Evolutionary conservation across 1,140 invertebrate genomes (phyloP).

Genomic region (Drosophila elegans): DNA sequence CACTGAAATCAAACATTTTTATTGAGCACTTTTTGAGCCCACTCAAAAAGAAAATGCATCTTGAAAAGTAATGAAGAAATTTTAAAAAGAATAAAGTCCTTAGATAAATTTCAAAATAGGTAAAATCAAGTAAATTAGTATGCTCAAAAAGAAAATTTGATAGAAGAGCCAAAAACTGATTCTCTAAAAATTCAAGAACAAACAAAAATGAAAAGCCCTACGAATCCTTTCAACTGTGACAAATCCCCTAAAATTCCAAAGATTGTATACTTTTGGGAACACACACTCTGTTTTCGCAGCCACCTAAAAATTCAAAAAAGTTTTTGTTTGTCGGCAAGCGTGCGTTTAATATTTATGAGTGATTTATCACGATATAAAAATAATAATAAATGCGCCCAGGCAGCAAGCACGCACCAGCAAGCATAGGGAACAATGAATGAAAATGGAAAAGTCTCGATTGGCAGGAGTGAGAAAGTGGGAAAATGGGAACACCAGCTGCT

Average conservation of each 20-base stretch:
- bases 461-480: slow-evolving; percentile 4
- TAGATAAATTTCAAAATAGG: too few relatives aligned
- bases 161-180: too few relatives aligned
- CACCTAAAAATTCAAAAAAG: slow-evolving; percentile 73
- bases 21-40: slow-evolving; percentile 39
- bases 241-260: slow-evolving; percentile 16
- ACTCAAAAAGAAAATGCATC: slow-evolving; percentile 3
- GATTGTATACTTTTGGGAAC: slow-evolving; percentile 16
- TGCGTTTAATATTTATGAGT: slow-evolving; percentile 84
- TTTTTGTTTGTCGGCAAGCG: slow-evolving; percentile 60
- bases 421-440: slow-evolving; percentile 38
- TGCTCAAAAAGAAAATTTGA: too few relatives aligned
- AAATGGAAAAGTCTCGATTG: not conserved
- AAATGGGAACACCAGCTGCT: slow-evolving; percentile 52
- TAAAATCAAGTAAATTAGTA: too few relatives aligned
- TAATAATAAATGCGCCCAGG: slow-evolving; percentile 76
- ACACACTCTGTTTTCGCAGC: slow-evolving; percentile 3
- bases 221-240: not conserved
- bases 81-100: too few relatives aligned
- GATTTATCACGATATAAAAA: slow-evolving; percentile 84
- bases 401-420: slow-evolving; percentile 58
- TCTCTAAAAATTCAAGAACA: not conserved
- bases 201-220: not conserved
- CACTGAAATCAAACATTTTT: slow-evolving; percentile 43
- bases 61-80: too few relatives aligned